phyloP scores from a whole-genome alignment of 2,888 invertebrate species.

The Oasisia sp. region DNA sequence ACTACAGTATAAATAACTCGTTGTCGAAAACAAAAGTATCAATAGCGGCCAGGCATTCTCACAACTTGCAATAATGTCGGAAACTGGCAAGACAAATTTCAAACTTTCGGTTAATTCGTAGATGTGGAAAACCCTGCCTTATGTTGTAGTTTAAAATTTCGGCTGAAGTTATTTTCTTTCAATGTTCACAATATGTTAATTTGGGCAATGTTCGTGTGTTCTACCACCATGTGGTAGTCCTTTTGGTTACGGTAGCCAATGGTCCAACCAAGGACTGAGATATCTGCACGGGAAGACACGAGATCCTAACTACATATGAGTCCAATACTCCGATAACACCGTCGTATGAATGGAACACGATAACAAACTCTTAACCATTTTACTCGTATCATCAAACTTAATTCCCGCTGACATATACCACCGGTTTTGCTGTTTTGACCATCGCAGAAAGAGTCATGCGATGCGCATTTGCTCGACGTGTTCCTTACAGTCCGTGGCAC shows the following conservation, averaged over 20 bases:
- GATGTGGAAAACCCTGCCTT: neutral
- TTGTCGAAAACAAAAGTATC: too few relatives aligned
- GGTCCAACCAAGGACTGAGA: neutral
- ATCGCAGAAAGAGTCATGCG: neutral
- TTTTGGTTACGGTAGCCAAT: neutral
- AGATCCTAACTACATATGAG: neutral
- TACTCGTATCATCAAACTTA: neutral
- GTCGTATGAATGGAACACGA: neutral
- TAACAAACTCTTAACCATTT: neutral
- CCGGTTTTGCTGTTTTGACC: neutral
- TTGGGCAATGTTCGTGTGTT: neutral
- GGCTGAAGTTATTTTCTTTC: too few relatives aligned
- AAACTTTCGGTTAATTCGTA: neutral
- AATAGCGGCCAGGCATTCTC: too few relatives aligned
- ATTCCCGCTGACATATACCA: neutral
- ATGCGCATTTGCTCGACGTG: neutral
- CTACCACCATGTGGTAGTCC: neutral
- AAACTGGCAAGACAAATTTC: too few relatives aligned
- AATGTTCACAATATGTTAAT: neutral
- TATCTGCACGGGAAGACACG: neutral
- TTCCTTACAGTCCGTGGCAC: neutral
- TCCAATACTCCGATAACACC: neutral
- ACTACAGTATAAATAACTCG: too few relatives aligned
- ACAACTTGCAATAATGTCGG: too few relatives aligned
- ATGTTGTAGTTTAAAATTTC: too few relatives aligned